Conservation (phyloP, 2,888 invertebrate species). For the Teleogryllus oceanicus region DNA sequence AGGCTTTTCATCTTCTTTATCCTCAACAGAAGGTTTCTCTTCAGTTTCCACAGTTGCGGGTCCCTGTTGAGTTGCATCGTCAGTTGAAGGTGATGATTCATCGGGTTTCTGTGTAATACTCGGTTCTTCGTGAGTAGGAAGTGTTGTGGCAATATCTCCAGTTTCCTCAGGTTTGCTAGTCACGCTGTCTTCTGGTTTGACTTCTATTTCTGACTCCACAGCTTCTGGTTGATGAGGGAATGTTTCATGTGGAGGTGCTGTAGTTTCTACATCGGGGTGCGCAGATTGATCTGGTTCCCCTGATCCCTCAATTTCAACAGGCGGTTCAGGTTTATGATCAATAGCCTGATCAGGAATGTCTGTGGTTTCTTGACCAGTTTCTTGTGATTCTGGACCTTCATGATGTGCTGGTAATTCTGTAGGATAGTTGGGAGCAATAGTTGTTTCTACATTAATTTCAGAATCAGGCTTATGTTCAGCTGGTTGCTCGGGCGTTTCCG, state of each 20-base stretch:
- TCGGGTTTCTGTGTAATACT: not conserved
- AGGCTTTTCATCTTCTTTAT: no score
- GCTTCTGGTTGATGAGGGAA: conserved; percentile 24
- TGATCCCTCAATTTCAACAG: conserved; percentile 24
- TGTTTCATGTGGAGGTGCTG: conserved; percentile 18
- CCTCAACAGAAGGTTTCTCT: not conserved
- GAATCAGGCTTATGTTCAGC: not conserved
- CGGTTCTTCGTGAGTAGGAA: conserved; percentile 27
- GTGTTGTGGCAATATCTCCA: conserved; percentile 27
- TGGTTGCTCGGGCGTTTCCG: not conserved
- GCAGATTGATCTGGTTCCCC: conserved; percentile 26
- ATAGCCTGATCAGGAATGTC: conserved; percentile 27
- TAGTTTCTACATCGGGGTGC: conserved; percentile 24
- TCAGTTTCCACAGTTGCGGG: not conserved
- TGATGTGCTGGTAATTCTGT: not conserved
- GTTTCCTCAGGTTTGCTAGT: conserved; percentile 23
- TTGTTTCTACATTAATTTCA: not conserved
- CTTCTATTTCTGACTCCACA: conserved; percentile 28
- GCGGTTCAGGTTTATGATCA: conserved; percentile 4
- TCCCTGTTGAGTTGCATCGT: not conserved
- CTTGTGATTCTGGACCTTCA: not conserved
- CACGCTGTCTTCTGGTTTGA: not conserved
- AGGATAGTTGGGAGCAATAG: no score
- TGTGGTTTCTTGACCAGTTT: not conserved
- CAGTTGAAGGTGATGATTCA: no score